Evolutionary conservation across 1,140 invertebrate species (phyloP), one percentile per base, ranked within the genome.

Genomic region (Dendroctonus ponderosae): DNA sequence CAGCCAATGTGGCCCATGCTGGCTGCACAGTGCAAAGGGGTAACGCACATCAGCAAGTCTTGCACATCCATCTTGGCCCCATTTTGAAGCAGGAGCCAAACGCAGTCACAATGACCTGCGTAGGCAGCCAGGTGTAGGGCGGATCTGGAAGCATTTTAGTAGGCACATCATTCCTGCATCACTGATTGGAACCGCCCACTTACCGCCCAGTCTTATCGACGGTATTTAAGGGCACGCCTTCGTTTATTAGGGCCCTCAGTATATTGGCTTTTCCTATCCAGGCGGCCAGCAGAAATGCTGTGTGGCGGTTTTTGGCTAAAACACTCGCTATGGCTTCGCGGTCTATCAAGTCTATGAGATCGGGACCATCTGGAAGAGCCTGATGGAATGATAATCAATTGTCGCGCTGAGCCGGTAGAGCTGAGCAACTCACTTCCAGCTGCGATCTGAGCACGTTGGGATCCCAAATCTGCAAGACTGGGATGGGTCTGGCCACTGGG

Each of bases 111-210:
- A 48, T 84, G 86, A 0, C 87, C 87, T n/a, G 83, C 82, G 70
- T 84, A 83, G 54, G 89, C 87, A 43, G 91, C 90, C 69, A 94
- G 82, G 77, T 95, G 93, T 12, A 94, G 76, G 8, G 89, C 84
- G 5, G 88, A 89, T 76, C 89, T 89, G 66, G 40, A 80, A 5
- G 50, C 12, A 15, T 46, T 9, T 46, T 46, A 46, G 12, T 46
- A n/a, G n/a, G n/a, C n/a, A 26, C 26, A 3, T 26, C 3, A 26
- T 26, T 26, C 26, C 26, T 26, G 26, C 26, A 26, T 26, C 1
- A 26, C 26, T 26, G 26, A 26, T 26, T 26, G 26, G 1, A 2
- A 3, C 26, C 3, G 26, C 1, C 26, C 26, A 26, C 7, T 71
- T 78, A 85, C 84, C 84, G 82, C 68, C 83, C 84, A 62, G 72